These are phyloP conservation scores for Bambusicola thoracicus DNA, from an alignment of 2,113 vertebrate genomes.

Conservation along the genomic window DNA sequence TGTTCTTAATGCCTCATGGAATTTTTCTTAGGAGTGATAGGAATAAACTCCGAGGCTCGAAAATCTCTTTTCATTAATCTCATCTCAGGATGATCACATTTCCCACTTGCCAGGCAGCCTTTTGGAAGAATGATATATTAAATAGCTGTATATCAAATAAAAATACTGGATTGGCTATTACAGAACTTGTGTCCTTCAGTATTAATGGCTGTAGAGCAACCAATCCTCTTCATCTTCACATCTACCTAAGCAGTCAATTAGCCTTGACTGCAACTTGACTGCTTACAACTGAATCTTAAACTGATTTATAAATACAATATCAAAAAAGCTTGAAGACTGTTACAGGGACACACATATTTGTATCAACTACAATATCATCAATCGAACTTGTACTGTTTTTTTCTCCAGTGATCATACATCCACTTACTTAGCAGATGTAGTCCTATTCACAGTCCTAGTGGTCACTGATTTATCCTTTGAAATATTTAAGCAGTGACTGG, in stretches of 20 bases:
- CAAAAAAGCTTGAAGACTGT: constrained; percentile 32
- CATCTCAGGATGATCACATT: not conserved
- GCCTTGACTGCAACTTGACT: not conserved
- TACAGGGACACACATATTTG: constrained; percentile 44
- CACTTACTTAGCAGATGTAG: constrained; percentile 32
- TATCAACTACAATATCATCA: constrained; percentile 35
- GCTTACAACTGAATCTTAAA: constrained; percentile 27
- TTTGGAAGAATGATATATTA: constrained; percentile 9
- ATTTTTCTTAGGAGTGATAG: constrained; percentile 46
- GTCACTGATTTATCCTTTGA: not conserved
- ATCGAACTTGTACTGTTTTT: not conserved
- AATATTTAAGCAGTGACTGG: constrained; percentile 20
- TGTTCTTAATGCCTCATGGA: constrained; percentile 17
- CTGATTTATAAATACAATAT: constrained; percentile 62
- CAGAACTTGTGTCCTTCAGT: constrained; percentile 44
- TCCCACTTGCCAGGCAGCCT: constrained; percentile 12
- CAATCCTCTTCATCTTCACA: constrained; percentile 44
- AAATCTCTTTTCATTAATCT: constrained; percentile 42
- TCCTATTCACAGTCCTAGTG: not conserved
- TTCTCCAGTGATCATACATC: not conserved
- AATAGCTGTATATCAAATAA: constrained; percentile 57
- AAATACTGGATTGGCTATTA: constrained; percentile 17
- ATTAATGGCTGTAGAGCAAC: constrained; percentile 49
- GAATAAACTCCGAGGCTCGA: constrained; percentile 47
- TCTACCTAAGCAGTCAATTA: constrained; percentile 59